Conservation (phyloP, 37 sponge, comb jelly and placozoan species). For the Amphimedon queenslandica region DNA sequence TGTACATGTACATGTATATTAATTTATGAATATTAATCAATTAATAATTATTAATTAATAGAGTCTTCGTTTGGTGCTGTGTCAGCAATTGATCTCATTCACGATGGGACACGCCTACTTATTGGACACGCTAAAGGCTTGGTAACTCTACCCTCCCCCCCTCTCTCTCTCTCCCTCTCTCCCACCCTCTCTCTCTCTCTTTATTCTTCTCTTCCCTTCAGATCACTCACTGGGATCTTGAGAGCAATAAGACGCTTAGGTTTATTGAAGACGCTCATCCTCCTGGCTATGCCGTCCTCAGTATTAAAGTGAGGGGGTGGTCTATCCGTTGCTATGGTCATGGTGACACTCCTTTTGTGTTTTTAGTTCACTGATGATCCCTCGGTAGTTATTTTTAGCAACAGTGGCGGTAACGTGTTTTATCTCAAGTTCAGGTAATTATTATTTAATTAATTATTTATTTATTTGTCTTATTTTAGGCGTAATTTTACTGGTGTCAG, state of each 20-base stretch:
- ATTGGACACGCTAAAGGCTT: slow-evolving; percentile 78
- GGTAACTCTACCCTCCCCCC: slow-evolving; percentile 31
- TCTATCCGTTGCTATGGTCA: too few species aligned
- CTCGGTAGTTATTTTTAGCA: slow-evolving; percentile 47
- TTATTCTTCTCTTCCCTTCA: slow-evolving; percentile 14
- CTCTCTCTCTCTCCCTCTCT: background rate
- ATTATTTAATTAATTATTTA: background rate
- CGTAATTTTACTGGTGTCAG: slow-evolving; percentile 46
- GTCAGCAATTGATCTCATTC: slow-evolving; percentile 63
- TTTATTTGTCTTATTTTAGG: background rate
- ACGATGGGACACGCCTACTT: slow-evolving; percentile 62
- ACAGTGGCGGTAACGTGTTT: slow-evolving; percentile 63
- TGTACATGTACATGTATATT: slow-evolving; percentile 15
- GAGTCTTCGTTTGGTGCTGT: slow-evolving; percentile 69
- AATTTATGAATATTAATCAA: background rate
- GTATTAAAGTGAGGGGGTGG: slow-evolving; percentile 36
- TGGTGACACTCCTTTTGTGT: background rate
- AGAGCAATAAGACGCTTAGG: slow-evolving; percentile 37
- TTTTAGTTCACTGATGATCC: slow-evolving; percentile 68
- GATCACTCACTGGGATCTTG: slow-evolving; percentile 80
- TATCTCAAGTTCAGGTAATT: slow-evolving; percentile 48
- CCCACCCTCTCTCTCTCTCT: slow-evolving; percentile 9
- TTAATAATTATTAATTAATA: background rate
- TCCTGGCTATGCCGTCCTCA: slow-evolving; percentile 61
- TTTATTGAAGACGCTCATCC: slow-evolving; percentile 63